Evolutionary conservation across 2,888 invertebrate species (phyloP).

Genomic region (Andrena dorsata): DNA sequence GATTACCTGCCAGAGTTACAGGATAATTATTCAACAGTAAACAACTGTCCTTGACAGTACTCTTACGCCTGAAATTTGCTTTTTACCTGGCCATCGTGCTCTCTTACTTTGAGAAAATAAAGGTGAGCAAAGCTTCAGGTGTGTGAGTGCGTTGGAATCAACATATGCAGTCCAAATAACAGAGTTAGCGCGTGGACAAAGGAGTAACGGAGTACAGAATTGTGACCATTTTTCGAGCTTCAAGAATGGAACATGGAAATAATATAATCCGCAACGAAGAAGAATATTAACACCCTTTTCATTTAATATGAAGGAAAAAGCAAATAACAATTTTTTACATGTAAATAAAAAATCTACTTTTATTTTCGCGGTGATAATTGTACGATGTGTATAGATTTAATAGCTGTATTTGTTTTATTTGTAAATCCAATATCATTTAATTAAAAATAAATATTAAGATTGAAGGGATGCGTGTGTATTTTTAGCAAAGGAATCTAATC

Average conservation of each 20-base stretch:
- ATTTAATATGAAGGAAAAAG: too few relatives aligned
- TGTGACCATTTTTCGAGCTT: too few relatives aligned
- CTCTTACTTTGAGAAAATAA: constrained; percentile 78
- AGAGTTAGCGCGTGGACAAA: background rate
- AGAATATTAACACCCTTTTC: too few relatives aligned
- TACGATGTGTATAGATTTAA: too few relatives aligned
- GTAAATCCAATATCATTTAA: background rate
- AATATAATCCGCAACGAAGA: too few relatives aligned
- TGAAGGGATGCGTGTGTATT: background rate
- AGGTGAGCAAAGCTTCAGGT: constrained; percentile 85
- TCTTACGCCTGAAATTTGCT: constrained; percentile 85
- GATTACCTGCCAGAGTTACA: background rate
- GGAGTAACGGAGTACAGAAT: background rate
- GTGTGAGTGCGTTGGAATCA: constrained; percentile 82
- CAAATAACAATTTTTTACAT: too few relatives aligned
- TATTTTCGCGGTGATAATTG: too few relatives aligned
- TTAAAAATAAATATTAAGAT: background rate
- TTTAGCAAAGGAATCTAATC: too few relatives aligned
- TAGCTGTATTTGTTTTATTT: too few relatives aligned
- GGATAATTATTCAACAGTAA: constrained; percentile 14
- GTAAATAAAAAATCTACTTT: too few relatives aligned
- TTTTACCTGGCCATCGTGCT: constrained; percentile 81
- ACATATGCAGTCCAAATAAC: constrained; percentile 33
- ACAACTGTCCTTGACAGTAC: constrained; percentile 75
- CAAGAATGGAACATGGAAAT: background rate